Conservation (phyloP, 2,888 invertebrate genomes). For the Cerastis rubricosa region DNA sequence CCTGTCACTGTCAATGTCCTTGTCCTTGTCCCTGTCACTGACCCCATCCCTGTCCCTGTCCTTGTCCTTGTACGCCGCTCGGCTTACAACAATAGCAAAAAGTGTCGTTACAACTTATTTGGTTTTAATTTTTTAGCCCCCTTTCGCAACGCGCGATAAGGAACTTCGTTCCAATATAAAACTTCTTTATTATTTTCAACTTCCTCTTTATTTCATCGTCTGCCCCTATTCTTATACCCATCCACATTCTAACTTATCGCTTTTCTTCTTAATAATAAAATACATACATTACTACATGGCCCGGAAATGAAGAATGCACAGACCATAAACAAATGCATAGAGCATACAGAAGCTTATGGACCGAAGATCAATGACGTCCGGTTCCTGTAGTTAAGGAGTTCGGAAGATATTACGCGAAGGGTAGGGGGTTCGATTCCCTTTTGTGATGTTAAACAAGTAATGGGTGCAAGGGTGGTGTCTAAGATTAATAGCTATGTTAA, state of each 20-base stretch:
- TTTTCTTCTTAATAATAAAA: neutral
- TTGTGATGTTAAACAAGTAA: conserved; percentile 61
- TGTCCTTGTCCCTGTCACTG: too few species aligned
- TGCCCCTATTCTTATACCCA: neutral
- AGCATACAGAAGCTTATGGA: conserved; percentile 66
- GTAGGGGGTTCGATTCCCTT: conserved; percentile 52
- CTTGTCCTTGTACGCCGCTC: too few species aligned
- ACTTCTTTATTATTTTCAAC: neutral
- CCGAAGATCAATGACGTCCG: conserved; percentile 76
- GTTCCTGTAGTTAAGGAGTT: conserved; percentile 54
- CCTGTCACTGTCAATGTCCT: too few species aligned
- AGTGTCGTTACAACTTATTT: too few species aligned
- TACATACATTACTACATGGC: neutral
- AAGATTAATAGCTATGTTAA: conserved; percentile 37
- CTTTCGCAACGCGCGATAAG: too few species aligned
- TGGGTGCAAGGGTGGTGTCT: conserved; percentile 32
- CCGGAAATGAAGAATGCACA: conserved; percentile 63
- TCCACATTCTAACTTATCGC: neutral
- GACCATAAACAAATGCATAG: conserved; percentile 60
- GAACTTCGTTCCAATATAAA: too few species aligned
- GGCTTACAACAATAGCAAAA: too few species aligned
- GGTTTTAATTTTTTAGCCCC: too few species aligned
- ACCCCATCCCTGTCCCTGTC: too few species aligned
- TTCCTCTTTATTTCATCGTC: too few species aligned
- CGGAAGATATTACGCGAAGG: conserved; percentile 57